Percentiles rank a stretch among this genome's conserved stretches.
These are phyloP conservation scores for Chrysochloris asiatica DNA, from an alignment of 2,113 vertebrate species.

Conservation along the genomic window DNA sequence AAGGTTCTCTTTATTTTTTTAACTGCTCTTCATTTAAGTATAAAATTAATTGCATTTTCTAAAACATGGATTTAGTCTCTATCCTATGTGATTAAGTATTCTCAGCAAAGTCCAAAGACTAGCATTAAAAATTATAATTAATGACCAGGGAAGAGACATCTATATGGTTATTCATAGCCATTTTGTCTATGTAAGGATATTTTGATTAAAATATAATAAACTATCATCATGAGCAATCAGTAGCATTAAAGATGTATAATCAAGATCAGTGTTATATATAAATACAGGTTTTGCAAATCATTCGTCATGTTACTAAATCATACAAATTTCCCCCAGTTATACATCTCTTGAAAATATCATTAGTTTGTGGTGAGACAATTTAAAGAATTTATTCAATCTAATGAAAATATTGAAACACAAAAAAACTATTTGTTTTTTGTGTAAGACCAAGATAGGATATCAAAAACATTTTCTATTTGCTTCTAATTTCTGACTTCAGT, in stretches of 20 bases:
- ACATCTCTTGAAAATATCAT: not conserved
- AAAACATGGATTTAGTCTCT: not conserved
- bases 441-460: not conserved
- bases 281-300: not conserved
- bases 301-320: not conserved
- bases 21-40: not conserved
- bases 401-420: not conserved
- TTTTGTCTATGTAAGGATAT: not conserved
- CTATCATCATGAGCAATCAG: conserved; percentile 7
- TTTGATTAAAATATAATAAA: conserved; percentile 8
- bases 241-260: not conserved
- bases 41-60: not conserved
- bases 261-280: not conserved
- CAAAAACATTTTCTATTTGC: not conserved
- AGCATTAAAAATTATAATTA: conserved; percentile 9
- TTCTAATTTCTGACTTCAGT: not conserved
- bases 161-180: not conserved
- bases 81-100: not conserved
- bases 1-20: not conserved
- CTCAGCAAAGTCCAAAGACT: conserved; percentile 3
- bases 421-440: not conserved
- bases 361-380: not conserved
- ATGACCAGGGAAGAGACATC: not conserved
- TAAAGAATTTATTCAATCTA: not conserved
- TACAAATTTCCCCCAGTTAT: not conserved